Evolutionary conservation across 2,888 invertebrate genomes (phyloP).

Genomic region (Tanytarsus gracilentus): DNA sequence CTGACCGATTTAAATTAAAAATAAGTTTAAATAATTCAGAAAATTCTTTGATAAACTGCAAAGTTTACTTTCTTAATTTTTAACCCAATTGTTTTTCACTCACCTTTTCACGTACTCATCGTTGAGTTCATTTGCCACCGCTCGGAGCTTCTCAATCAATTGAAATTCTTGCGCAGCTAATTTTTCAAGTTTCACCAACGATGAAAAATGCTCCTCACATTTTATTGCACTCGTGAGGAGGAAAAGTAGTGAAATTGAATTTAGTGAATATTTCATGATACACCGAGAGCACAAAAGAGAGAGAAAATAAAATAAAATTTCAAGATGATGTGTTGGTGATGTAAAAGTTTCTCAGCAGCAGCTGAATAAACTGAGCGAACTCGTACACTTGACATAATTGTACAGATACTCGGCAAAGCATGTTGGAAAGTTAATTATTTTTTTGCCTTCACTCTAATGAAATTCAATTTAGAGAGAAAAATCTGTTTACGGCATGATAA

Average conservation of each 20-base stretch:
- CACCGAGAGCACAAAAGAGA: neutral
- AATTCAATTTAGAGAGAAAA: too few species aligned
- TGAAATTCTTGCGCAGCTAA: neutral
- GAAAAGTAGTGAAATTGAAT: neutral
- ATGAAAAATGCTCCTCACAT: neutral
- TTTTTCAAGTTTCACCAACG: neutral
- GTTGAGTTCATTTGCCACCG: neutral
- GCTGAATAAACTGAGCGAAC: too few species aligned
- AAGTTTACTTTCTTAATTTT: too few species aligned
- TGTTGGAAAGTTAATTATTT: too few species aligned
- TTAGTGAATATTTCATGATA: neutral
- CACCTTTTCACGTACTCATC: neutral
- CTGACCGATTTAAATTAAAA: too few species aligned
- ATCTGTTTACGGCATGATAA: neutral
- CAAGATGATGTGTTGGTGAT: constrained; percentile 4
- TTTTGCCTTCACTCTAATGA: too few species aligned
- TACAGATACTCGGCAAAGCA: too few species aligned
- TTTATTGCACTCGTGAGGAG: neutral
- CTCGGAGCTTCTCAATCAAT: neutral
- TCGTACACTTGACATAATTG: too few species aligned
- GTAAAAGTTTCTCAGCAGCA: too few species aligned
- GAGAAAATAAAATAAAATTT: too few species aligned
- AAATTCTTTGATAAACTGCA: neutral
- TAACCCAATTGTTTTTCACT: too few species aligned
- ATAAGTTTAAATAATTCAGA: neutral